Evolutionary conservation across 2,888 invertebrate genomes (phyloP).

Genomic region (Agriopis marginaria): DNA sequence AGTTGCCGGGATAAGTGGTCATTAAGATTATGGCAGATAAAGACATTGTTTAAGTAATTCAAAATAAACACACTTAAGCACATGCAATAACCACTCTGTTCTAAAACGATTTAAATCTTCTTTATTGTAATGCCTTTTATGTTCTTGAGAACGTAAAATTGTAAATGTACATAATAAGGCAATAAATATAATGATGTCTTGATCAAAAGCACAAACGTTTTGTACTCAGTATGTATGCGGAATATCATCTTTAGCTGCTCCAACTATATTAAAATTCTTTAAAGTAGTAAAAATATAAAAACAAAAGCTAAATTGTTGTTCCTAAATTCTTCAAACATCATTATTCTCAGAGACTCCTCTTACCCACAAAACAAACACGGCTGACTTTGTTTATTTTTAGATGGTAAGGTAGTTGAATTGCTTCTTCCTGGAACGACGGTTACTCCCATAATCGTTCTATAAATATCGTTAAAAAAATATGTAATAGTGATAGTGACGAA

Average conservation of each 20-base stretch:
- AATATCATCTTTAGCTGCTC: constrained; percentile 37
- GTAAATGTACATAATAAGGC: constrained; percentile 53
- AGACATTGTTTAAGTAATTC: constrained; percentile 50
- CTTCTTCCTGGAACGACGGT: constrained; percentile 75
- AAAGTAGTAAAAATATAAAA: constrained; percentile 50
- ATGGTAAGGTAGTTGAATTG: constrained; percentile 74
- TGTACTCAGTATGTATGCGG: constrained; percentile 33
- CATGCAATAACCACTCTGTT: constrained; percentile 38
- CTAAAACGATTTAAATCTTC: constrained; percentile 35
- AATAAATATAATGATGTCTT: constrained; percentile 48
- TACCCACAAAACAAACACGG: constrained; percentile 76
- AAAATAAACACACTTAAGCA: constrained; percentile 40
- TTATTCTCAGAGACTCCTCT: constrained; percentile 72
- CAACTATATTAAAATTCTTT: constrained; percentile 54
- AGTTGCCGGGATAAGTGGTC: constrained; percentile 52
- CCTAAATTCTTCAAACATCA: constrained; percentile 74
- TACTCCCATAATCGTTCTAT: constrained; percentile 75
- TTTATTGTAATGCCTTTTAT: constrained; percentile 51
- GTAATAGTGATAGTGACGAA: constrained; percentile 45
- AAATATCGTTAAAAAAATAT: constrained; percentile 62
- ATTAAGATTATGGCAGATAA: constrained; percentile 45
- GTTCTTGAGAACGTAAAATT: constrained; percentile 53
- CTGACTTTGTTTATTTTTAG: constrained; percentile 80
- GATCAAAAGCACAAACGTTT: constrained; percentile 36
- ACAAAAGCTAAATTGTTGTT: constrained; percentile 58